Evolutionary conservation across 2,113 vertebrate species (phyloP), one percentile per base, ranked within the genome.

Genomic region (Meles meles): DNA sequence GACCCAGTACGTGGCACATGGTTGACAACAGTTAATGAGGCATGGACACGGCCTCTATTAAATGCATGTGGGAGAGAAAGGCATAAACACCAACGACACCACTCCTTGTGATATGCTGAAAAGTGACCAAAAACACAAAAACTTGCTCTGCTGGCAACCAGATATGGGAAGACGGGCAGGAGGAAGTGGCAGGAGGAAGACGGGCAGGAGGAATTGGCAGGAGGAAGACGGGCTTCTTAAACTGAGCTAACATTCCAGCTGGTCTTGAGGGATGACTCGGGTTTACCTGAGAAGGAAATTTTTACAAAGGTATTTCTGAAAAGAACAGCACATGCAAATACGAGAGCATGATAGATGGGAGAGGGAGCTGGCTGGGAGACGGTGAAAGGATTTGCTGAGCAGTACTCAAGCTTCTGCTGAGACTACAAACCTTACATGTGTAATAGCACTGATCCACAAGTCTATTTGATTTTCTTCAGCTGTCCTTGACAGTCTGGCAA

Each of bases 381-480:
- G 7, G 55, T 4, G 20, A n/a, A 93, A 96, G 83, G 84, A 93
- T 94, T 52, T 92, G 84, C 80, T 81, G 63, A 95, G 86, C 47
- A 20, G 82, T 57, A 29, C 49, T 86, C 92, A 44, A 86, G 83
- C 92, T 74, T 88, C 7, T 0, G 89, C 13, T 0, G 55, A 83
- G 21, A 92, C 90, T 97, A 44, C 77, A 93, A 77, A 18, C 80
- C 83, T 81, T 85, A 89, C 83, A 42, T 29, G 74, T 94, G 87
- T 96, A 92, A 97, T 11, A 90, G 74, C 80, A 89, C 74, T 37
- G 96, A 94, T 92, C 80, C 76, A 67, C 69, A 23, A 72, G 84
- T 94, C 95, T 90, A 42, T 96, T 15, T 96, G 96, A 81, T 92
- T 94, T 95, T 96, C 88, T 88, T 95, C 83, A 71, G 85, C 80